Evolutionary conservation across 2,888 invertebrate species (phyloP), one percentile per base, ranked within the genome.

Genomic region (Eupeodes latifasciatus): DNA sequence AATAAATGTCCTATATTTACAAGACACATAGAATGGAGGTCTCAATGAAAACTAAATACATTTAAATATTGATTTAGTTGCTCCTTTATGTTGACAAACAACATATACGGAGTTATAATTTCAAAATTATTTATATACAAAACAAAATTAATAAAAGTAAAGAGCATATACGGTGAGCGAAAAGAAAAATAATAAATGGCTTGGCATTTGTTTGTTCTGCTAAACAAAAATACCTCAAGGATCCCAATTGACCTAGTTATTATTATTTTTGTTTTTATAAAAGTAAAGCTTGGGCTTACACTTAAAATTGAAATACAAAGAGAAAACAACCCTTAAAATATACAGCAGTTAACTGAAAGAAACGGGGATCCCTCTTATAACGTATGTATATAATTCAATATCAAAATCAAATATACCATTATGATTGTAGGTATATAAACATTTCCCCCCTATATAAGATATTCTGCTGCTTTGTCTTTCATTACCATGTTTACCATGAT

Each of bases 401-500:
- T 55, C 16, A 82, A 64, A 7, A 6, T 71, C 57, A 82, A 40
- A 57, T 36, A 71, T 34, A 71, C 5, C 7, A 1, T 36, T 36
- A 36, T 7, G 40, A 40, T 3, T 40, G 40, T 40, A 40, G 40
- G 40, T 40, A 40, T 40, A 40, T 40, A 40, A 40, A 40, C 9
- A 40, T 1, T 40, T 59, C 9, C 27, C 36, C 77, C 55, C 12
- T 49, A 59, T 59, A 67, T 34, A n/a, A 51, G 34, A 6, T 2
- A 27, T 9, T 40, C 40, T 19, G 19, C n/a, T 12, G 12, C 2
- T 19, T 47, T 5, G 12, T 57, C 16, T 44, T 47, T 5, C 40
- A 40, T 40, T 40, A 49, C 34, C 12, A 27, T 36, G 2, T 62
- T 16, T n/a, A n/a, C n/a, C n/a, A n/a, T n/a, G 77, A 82, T 81